Percentiles rank a stretch among this genome's conserved stretches.
phyloP scores from a whole-genome alignment of 2,888 invertebrate species.

The Agrilus cyanescens region DNA sequence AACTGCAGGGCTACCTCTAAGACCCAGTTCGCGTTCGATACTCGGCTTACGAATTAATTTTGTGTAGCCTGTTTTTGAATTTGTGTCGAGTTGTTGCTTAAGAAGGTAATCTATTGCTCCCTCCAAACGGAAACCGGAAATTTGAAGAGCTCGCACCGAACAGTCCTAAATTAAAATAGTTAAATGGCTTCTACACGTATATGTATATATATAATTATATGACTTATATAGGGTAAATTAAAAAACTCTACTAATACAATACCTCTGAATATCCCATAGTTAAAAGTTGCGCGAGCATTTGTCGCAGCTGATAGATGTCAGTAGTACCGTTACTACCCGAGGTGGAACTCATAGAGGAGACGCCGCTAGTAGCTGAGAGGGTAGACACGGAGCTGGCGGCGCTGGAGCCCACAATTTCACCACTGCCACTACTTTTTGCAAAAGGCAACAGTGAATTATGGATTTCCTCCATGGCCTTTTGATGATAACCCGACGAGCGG shows the following conservation, averaged over 20 bases:
- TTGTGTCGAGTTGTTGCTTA: constrained; percentile 48
- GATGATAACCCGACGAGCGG: constrained; percentile 62
- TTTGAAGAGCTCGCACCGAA: constrained; percentile 55
- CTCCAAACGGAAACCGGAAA: constrained; percentile 57
- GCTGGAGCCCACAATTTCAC: constrained; percentile 54
- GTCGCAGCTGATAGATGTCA: constrained; percentile 50
- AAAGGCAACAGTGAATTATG: constrained; percentile 72
- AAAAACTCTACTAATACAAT: constrained; percentile 18
- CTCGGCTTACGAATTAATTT: constrained; percentile 81
- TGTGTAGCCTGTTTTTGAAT: constrained; percentile 38
- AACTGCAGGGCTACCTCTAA: constrained; percentile 74
- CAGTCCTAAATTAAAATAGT: constrained; percentile 43
- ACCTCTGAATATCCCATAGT: constrained; percentile 69
- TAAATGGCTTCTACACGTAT: neutral
- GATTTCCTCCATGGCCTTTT: constrained; percentile 78
- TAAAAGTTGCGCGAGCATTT: constrained; percentile 52
- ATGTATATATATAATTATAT: no score
- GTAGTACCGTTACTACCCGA: constrained; percentile 43
- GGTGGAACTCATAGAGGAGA: constrained; percentile 46
- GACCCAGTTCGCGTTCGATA: constrained; percentile 68
- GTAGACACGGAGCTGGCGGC: constrained; percentile 64
- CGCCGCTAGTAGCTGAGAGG: constrained; percentile 48
- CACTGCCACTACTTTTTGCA: constrained; percentile 49
- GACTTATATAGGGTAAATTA: no score
- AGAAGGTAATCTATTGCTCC: constrained; percentile 56